Evolutionary conservation across 2,113 vertebrate genomes (phyloP), one percentile per base, ranked within the genome.

Genomic region (Xiphias gladius): DNA sequence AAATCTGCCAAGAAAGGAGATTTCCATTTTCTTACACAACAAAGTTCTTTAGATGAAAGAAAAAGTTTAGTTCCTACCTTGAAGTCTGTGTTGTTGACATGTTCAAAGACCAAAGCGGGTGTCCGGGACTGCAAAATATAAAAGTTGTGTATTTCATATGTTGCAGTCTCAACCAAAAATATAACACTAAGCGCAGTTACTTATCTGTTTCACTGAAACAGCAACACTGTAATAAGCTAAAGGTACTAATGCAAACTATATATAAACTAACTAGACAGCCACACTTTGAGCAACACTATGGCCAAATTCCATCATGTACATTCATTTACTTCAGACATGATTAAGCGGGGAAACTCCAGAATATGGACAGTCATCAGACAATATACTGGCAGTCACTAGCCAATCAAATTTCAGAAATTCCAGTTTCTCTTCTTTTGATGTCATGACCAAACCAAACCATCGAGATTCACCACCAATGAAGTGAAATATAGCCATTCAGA

Each of bases 61-160:
- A 28, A 64, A 22, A 5, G 8, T 63, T 17, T 2, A 10, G 43
- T 2, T 76, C 83, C 70, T 91, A 96, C 96, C 94, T 96, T 96
- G 79, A 96, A 96, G 74, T 96, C 96, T 19, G 96, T 96, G 93
- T 96, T 96, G 94, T 96, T 96, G 32, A 96, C 95, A 5, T 96
- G 95, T 83, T 96, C 96, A n/a, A 96, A 96, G 48, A 96, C 95
- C 89, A 96, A 87, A 52, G 96, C 96, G 0, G 96, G 96, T 2
- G 96, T 96, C 71, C 96, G 90, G 14, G 96, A 96, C 96, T 96
- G 96, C 28, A 95, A 83, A 48, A 79, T 90, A 35, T 19, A 37
- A 19, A 28, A 52, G 43, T 7, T 35, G 2, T 67, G 11, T 16
- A 41, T 50, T 78, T 61, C 55, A 52, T 69, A 0, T 4, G 22